Evolutionary conservation across 2,888 invertebrate species (phyloP).

Genomic region (Psylliodes chrysocephalus): DNA sequence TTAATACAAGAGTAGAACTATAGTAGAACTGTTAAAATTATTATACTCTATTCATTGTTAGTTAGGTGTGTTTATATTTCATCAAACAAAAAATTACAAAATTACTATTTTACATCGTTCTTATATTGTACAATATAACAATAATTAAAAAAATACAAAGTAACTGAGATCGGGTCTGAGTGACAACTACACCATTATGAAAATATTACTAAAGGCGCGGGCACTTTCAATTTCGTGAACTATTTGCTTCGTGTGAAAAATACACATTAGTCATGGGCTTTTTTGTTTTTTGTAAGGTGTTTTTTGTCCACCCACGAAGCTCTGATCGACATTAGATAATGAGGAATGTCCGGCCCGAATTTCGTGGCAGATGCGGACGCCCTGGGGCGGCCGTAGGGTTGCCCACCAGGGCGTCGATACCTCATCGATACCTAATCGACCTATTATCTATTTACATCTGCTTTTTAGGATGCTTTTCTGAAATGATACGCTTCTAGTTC

Average conservation of each 20-base stretch:
- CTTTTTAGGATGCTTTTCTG: constrained; percentile 23
- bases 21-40: no score
- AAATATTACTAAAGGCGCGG: no score
- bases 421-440: constrained; percentile 51
- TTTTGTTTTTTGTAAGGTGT: not conserved
- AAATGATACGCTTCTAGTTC: constrained; percentile 27
- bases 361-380: constrained; percentile 45
- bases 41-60: no score
- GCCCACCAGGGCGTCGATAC: constrained; percentile 47
- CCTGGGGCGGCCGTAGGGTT: constrained; percentile 33
- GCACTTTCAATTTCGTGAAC: no score
- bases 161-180: no score
- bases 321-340: constrained; percentile 37
- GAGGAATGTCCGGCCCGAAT: constrained; percentile 36
- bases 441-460: constrained; percentile 48
- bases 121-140: no score
- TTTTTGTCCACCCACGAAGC: constrained; percentile 46
- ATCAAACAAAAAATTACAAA: no score
- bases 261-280: not conserved
- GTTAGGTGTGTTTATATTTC: no score
- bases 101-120: no score
- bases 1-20: no score
- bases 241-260: not conserved
- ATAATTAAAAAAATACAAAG: no score
- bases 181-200: no score